Conservation (phyloP, 2,888 invertebrate species). For the Hypolimnas misippus region DNA sequence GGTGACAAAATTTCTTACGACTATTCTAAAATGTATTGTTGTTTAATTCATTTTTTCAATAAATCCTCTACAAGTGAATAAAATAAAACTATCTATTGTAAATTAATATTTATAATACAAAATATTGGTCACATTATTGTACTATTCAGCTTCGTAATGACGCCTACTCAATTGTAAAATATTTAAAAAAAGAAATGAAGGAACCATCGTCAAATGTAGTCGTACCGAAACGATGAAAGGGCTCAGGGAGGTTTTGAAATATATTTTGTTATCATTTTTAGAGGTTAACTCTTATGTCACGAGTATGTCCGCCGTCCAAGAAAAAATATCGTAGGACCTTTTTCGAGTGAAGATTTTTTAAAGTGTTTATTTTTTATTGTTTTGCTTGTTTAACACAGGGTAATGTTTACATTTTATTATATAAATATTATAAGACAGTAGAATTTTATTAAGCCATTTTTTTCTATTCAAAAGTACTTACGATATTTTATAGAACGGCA, state of each 20-base stretch:
- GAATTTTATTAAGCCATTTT: too few relatives aligned
- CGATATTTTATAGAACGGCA: too few relatives aligned
- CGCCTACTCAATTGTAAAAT: constrained; percentile 40
- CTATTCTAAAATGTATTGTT: constrained; percentile 17
- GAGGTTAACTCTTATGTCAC: too few relatives aligned
- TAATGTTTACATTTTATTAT: too few relatives aligned
- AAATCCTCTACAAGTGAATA: constrained; percentile 19
- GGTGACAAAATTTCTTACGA: constrained; percentile 14
- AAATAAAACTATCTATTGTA: constrained; percentile 21
- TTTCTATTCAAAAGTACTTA: too few relatives aligned
- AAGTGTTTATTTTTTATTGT: too few relatives aligned
- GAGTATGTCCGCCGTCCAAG: neutral
- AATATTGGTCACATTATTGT: constrained; percentile 74
- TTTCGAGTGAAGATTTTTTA: neutral
- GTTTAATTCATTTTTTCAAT: constrained; percentile 13
- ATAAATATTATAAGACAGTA: too few relatives aligned
- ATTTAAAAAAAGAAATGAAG: constrained; percentile 8
- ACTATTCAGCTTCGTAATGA: constrained; percentile 61
- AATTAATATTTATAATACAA: constrained; percentile 38
- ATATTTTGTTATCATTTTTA: constrained; percentile 1
- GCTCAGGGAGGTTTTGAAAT: neutral
- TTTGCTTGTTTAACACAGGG: too few relatives aligned
- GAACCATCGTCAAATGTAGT: neutral
- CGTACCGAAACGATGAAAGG: neutral
- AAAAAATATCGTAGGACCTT: neutral